Evolutionary conservation across 2,888 invertebrate genomes (phyloP), one percentile per base, ranked within the genome.

Genomic region (Lampropteryx suffumata): DNA sequence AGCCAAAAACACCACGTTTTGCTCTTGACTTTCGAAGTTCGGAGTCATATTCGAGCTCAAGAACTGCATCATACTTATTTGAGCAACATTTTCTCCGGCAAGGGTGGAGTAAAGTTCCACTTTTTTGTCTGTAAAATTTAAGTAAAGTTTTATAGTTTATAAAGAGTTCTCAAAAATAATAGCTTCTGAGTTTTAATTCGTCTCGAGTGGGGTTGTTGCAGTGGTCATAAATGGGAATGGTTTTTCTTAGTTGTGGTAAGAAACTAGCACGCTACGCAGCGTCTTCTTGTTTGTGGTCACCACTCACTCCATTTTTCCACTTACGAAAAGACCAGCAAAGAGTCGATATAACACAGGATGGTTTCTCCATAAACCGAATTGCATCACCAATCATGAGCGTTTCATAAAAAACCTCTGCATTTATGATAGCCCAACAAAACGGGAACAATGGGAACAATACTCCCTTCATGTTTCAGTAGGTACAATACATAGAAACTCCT

Each of bases 291-390:
- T n/a, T n/a, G n/a, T n/a, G n/a, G n/a, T n/a, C n/a, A n/a, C n/a
- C n/a, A n/a, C n/a, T n/a, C n/a, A n/a, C n/a, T n/a, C n/a, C n/a
- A n/a, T n/a, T n/a, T n/a, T n/a, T n/a, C n/a, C n/a, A 49, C 81
- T 81, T 73, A 85, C 86, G 60, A 27, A 64, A 59, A 28, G 71
- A 32, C 76, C 82, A 82, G 55, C 86, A 84, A 47, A 82, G 61
- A 55, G 70, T 72, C 26, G 76, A 76, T 41, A 80, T 68, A 14
- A 84, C 61, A 37, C 71, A 65, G 24, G 77, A 67, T 10, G 84
- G 79, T 62, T 68, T 75, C 40, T 69, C 66, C 60, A 67, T 69
- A n/a, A 69, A 62, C 46, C 66, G 55, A 32, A 85, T 69, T n/a
- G 82, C 57, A 59, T 81, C 82, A 32, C 68, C 61, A 29, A 85